These are phyloP conservation scores for Cylas formicarius DNA, from an alignment of 1,140 invertebrate genomes.

Conservation along the genomic window DNA sequence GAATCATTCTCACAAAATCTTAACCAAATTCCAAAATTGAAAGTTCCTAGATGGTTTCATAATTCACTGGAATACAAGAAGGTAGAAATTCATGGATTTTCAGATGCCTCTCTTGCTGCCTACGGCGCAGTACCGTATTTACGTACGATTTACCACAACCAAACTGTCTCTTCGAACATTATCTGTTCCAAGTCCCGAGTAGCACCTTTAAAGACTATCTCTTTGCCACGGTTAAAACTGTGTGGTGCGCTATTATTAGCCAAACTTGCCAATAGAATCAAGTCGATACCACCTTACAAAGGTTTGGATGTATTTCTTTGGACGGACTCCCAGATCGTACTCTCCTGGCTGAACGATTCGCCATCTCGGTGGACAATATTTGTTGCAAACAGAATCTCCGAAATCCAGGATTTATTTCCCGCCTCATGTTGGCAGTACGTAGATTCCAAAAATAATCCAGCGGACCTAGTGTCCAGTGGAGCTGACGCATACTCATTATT, in stretches of 20 bases:
- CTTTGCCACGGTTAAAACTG: slow-evolving; percentile 11
- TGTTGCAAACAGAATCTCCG: slow-evolving; percentile 4
- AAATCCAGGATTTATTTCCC: slow-evolving; percentile 3
- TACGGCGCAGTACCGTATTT: too few species aligned
- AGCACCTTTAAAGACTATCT: slow-evolving; percentile 12
- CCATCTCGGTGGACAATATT: slow-evolving; percentile 1
- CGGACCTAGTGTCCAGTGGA: slow-evolving; percentile 7
- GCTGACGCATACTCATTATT: background rate
- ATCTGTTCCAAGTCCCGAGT: slow-evolving; percentile 18
- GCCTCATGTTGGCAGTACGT: slow-evolving; percentile 2
- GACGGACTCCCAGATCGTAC: slow-evolving; percentile 1
- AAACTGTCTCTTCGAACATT: too few species aligned
- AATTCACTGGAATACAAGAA: too few species aligned
- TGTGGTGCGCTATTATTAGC: slow-evolving; percentile 10
- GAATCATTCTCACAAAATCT: too few species aligned
- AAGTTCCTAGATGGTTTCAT: too few species aligned
- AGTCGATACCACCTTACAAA: too few species aligned
- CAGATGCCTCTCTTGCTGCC: too few species aligned
- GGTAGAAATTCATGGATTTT: too few species aligned
- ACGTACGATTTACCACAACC: too few species aligned
- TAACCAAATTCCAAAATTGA: too few species aligned
- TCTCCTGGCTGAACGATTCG: slow-evolving; percentile 1
- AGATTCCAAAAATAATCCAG: slow-evolving; percentile 3
- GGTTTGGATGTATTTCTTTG: slow-evolving; percentile 8
- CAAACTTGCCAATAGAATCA: too few species aligned